Evolutionary conservation across 2,888 invertebrate genomes (phyloP).

Genomic region (Torymus texanus): DNA sequence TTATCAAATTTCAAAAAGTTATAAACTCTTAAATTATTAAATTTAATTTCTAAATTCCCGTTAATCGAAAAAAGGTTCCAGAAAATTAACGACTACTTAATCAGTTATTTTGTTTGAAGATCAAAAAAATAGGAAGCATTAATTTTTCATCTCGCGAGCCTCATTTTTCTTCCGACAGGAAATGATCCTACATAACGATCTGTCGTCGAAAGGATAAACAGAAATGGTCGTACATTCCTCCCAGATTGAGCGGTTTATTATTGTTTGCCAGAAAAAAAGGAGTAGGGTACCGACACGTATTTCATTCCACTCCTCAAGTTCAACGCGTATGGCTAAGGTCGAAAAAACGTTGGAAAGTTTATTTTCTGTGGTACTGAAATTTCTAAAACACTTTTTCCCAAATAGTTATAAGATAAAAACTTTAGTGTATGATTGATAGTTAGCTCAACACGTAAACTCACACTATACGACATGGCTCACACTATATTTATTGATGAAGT

Average conservation of each 20-base stretch:
- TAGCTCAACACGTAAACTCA: no score
- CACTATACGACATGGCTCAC: no score
- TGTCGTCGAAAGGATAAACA: conserved; percentile 44
- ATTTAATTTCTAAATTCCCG: no score
- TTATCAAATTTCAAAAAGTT: no score
- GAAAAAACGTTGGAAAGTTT: conserved; percentile 63
- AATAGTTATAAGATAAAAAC: neutral
- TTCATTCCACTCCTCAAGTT: conserved; percentile 60
- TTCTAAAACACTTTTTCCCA: conserved; percentile 63
- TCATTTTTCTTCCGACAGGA: conserved; percentile 20
- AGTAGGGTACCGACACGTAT: conserved; percentile 45
- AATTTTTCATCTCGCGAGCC: conserved; percentile 35
- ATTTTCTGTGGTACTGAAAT: conserved; percentile 67
- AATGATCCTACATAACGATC: conserved; percentile 30
- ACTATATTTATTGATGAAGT: no score
- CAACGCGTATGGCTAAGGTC: conserved; percentile 63
- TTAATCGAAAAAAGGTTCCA: no score
- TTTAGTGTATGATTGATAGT: no score
- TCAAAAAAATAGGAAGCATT: conserved; percentile 32
- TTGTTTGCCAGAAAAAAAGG: conserved; percentile 63
- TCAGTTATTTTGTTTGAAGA: no score
- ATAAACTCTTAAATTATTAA: no score
- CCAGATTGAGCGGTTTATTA: conserved; percentile 66
- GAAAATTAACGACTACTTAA: no score
- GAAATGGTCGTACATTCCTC: conserved; percentile 41